A percentile compares a stretch with the other conserved stretches of the same genome.
These are phyloP conservation scores for Vultur gryphus DNA, from an alignment of 2,797 vertebrate genomes.

Conservation along the genomic window DNA sequence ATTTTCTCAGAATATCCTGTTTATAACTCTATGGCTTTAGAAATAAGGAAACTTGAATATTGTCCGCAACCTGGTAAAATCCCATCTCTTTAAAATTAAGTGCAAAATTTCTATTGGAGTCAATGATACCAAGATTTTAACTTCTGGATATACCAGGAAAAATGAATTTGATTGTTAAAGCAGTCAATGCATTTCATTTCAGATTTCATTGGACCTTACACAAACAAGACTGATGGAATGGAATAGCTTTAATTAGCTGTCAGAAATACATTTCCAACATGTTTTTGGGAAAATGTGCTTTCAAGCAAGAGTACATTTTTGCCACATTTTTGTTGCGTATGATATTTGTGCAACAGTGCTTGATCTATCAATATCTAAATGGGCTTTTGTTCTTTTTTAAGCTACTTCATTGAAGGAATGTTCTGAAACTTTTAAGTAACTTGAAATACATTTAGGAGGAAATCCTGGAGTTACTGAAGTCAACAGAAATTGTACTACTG, in stretches of 20 bases:
- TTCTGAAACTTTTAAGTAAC: background rate
- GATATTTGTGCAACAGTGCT: background rate
- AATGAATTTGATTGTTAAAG: background rate
- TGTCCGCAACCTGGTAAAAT: background rate
- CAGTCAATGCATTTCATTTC: background rate
- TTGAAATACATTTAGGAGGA: background rate
- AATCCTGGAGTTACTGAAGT: background rate
- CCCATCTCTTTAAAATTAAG: background rate
- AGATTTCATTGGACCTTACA: conserved; percentile 5
- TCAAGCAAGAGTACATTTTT: background rate
- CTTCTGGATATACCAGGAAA: background rate
- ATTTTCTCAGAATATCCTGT: background rate
- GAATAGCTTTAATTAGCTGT: conserved; percentile 56
- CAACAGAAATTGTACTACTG: background rate
- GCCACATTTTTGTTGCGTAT: background rate
- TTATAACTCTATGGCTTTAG: background rate
- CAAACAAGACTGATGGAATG: conserved; percentile 18
- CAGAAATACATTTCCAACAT: background rate
- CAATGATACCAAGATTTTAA: background rate
- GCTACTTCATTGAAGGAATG: background rate
- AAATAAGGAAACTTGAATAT: background rate
- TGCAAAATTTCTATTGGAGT: background rate
- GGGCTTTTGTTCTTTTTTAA: background rate
- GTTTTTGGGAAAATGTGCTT: background rate
- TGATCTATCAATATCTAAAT: background rate